Evolutionary conservation across 1,140 invertebrate species (phyloP).

Genomic region (Calephelis virginiensis): DNA sequence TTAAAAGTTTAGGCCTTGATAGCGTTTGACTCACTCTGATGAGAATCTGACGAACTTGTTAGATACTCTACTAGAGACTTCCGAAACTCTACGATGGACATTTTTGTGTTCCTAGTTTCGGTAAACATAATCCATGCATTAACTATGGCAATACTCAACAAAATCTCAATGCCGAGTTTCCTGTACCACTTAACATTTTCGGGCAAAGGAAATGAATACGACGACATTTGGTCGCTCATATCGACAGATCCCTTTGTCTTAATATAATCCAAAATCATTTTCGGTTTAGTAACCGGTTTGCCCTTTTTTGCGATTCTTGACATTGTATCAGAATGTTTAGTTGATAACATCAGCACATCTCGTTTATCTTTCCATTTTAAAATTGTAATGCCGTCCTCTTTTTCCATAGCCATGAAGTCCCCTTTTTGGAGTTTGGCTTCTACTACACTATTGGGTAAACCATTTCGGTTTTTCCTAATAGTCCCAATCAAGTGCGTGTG

Average conservation of each 20-base stretch:
- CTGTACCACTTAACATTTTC: slow-evolving; percentile 60
- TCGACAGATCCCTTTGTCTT: slow-evolving; percentile 55
- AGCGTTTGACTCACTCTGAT: slow-evolving; percentile 34
- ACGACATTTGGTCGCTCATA: slow-evolving; percentile 60
- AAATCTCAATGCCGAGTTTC: slow-evolving; percentile 58
- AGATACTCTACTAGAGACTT: slow-evolving; percentile 37
- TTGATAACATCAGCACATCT: slow-evolving; percentile 1
- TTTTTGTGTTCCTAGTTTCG: slow-evolving; percentile 35
- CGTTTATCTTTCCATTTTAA: slow-evolving; percentile 8
- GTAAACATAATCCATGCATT: slow-evolving; percentile 41
- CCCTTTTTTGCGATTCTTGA: background rate
- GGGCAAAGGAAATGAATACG: slow-evolving; percentile 54
- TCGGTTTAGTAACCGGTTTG: slow-evolving; percentile 42
- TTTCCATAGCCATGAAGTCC: slow-evolving; percentile 19
- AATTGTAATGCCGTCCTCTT: slow-evolving; percentile 8
- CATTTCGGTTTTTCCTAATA: slow-evolving; percentile 18
- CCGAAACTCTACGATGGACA: slow-evolving; percentile 36
- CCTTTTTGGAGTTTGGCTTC: slow-evolving; percentile 19
- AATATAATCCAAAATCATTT: slow-evolving; percentile 62
- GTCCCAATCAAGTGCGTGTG: slow-evolving; percentile 22
- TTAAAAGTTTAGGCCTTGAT: slow-evolving; percentile 42
- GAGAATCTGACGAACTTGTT: slow-evolving; percentile 37
- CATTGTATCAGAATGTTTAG: background rate
- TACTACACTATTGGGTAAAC: slow-evolving; percentile 12
- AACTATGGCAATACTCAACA: slow-evolving; percentile 50